Conservation (phyloP, 2,888 invertebrate genomes). For the Pharmacophagus antenor region DNA sequence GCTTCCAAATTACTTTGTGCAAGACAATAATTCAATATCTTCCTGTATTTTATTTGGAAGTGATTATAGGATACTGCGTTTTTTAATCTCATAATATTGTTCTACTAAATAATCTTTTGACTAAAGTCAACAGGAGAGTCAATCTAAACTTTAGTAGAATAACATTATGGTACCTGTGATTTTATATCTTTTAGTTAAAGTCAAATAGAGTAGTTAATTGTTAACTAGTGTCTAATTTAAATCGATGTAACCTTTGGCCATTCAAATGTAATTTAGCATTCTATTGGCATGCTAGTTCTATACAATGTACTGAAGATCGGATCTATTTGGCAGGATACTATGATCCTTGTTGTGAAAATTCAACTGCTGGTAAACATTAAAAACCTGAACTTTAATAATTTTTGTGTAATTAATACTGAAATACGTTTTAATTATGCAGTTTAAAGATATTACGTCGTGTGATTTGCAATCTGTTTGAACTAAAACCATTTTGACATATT, state of each 20-base stretch:
- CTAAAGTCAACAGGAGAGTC: no score
- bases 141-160: neutral
- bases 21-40: no score
- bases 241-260: no score
- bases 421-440: no score
- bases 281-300: conserved; percentile 2
- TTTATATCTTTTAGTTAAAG: neutral
- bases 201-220: neutral
- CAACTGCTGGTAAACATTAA: neutral
- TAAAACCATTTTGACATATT: neutral
- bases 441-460: no score
- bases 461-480: no score
- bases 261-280: neutral
- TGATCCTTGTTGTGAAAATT: neutral
- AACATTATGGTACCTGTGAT: neutral
- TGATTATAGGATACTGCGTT: conserved; percentile 1
- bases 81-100: conserved; percentile 1
- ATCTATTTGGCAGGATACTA: neutral
- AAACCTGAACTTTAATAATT: no score
- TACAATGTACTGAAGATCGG: neutral
- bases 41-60: no score
- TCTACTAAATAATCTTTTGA: neutral
- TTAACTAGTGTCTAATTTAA: no score
- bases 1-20: conserved; percentile 27
- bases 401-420: neutral